A percentile compares a stretch with the other conserved stretches of the same genome.
Conservation (phyloP, 2,113 vertebrate genomes). For the Poicephalus gulielmi region DNA sequence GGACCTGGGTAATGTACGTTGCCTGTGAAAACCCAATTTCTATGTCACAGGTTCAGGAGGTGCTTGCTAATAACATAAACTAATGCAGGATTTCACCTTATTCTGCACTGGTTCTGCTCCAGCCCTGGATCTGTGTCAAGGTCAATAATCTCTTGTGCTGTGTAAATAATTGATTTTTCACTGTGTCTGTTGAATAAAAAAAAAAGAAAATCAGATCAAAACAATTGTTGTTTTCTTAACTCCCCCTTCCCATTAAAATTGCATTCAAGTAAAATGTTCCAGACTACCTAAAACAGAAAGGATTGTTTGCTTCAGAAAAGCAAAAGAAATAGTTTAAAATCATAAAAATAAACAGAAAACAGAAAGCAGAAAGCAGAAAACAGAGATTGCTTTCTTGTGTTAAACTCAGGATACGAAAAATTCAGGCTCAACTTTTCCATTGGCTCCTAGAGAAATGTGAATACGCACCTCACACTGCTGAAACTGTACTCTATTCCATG, state of each 20-base stretch:
- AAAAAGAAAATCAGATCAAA: neutral
- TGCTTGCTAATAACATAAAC: neutral
- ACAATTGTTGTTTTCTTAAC: neutral
- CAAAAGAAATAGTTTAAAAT: neutral
- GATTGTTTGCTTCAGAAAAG: neutral
- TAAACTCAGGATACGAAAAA: neutral
- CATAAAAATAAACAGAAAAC: neutral
- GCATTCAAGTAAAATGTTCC: neutral
- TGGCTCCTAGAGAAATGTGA: neutral
- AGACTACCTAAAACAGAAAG: neutral
- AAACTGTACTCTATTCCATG: neutral
- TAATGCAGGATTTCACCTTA: neutral
- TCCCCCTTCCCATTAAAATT: neutral
- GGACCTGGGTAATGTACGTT: neutral
- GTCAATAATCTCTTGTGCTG: neutral
- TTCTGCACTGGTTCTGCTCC: neutral
- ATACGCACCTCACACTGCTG: neutral
- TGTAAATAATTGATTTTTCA: slow-evolving; percentile 52
- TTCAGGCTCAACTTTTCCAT: neutral
- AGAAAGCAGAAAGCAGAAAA: neutral
- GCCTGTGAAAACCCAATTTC: neutral
- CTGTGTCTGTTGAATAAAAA: neutral
- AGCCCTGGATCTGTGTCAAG: neutral
- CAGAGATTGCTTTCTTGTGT: neutral
- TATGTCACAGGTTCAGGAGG: neutral